Evolutionary conservation across 2,888 invertebrate species (phyloP).

Genomic region (Ditula angustiorana): DNA sequence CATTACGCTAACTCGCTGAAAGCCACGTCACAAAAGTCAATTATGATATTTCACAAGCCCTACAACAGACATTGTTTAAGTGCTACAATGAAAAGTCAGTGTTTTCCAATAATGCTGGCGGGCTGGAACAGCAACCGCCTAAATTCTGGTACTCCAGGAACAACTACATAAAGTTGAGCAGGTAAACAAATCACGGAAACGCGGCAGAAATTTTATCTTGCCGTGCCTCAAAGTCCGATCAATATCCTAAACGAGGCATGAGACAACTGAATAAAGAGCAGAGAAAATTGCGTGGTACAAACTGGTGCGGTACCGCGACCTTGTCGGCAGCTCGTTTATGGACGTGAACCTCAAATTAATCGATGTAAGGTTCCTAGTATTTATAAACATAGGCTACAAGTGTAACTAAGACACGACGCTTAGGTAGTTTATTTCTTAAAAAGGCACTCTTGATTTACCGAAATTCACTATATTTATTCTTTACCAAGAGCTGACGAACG

Average conservation of each 20-base stretch:
- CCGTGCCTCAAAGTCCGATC: conserved; percentile 44
- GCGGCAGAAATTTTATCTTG: conserved; percentile 40
- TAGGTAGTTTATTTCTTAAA: too few relatives aligned
- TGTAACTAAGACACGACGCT: too few relatives aligned
- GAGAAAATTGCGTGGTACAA: conserved; percentile 74
- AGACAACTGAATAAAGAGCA: conserved; percentile 63
- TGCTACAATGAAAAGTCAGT: neutral
- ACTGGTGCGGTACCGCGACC: conserved; percentile 80
- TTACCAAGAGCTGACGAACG: too few relatives aligned
- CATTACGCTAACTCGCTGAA: neutral
- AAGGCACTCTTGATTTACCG: too few relatives aligned
- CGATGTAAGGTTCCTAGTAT: conserved; percentile 66
- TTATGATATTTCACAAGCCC: neutral
- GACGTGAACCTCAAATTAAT: conserved; percentile 68
- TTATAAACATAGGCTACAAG: conserved; percentile 56
- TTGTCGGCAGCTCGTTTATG: conserved; percentile 66
- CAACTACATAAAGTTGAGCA: conserved; percentile 10
- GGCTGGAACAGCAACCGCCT: neutral
- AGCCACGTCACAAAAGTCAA: neutral
- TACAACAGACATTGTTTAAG: neutral
- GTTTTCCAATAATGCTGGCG: neutral
- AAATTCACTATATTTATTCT: too few relatives aligned
- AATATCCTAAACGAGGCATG: conserved; percentile 51
- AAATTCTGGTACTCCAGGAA: conserved; percentile 2
- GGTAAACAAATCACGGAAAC: conserved; percentile 23